These are phyloP conservation scores for Bagarius yarrelli DNA, from an alignment of 2,113 vertebrate genomes.

Conservation along the genomic window DNA sequence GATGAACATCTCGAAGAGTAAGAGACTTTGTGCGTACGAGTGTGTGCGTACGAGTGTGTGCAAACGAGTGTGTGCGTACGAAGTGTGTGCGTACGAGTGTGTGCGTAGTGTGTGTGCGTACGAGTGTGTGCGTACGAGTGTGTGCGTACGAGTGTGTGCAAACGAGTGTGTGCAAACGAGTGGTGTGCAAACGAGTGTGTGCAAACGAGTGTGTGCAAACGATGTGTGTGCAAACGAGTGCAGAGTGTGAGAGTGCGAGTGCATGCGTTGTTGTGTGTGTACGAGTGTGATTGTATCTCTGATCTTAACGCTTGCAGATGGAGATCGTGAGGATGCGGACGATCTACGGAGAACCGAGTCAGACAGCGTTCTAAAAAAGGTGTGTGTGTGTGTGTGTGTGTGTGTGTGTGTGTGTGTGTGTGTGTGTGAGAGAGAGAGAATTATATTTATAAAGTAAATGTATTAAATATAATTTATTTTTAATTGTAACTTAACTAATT, in stretches of 20 bases:
- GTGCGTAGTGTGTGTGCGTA: background rate
- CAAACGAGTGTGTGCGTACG: too few species aligned
- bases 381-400: slow-evolving; percentile 55
- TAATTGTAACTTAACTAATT: too few species aligned
- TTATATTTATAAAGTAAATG: too few species aligned
- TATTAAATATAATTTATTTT: background rate
- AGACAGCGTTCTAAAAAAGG: slow-evolving; percentile 89
- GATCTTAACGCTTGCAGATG: slow-evolving; percentile 67
- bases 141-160: background rate
- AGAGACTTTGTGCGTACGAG: slow-evolving; percentile 42
- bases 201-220: too few species aligned
- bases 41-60: background rate
- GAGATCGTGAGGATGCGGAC: slow-evolving; percentile 81
- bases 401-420: too few species aligned
- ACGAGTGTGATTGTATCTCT: background rate
- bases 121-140: background rate
- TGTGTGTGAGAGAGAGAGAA: too few species aligned
- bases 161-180: too few species aligned
- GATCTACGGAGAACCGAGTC: slow-evolving; percentile 90
- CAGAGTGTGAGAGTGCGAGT: too few species aligned
- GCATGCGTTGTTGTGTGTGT: too few species aligned
- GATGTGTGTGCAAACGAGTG: too few species aligned
- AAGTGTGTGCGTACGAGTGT: background rate
- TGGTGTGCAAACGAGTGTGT: too few species aligned
- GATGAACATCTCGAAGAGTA: slow-evolving; percentile 83